Conservation (phyloP, 2,797 vertebrate species). For the Naso thynnoides region DNA sequence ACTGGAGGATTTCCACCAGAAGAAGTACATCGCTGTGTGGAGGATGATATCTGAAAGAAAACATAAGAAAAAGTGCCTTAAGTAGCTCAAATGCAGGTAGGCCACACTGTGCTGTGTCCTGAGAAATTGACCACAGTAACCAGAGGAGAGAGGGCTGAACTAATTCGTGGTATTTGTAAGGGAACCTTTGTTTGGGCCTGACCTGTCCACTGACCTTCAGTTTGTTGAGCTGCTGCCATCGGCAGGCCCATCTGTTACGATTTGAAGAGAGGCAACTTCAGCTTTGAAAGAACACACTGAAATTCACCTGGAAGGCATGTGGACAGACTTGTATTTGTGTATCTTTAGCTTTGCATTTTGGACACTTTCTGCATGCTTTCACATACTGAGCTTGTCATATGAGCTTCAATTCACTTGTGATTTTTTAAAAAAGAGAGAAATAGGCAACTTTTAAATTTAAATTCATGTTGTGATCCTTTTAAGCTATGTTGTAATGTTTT, state of each 20-base stretch:
- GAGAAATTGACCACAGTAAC: constrained; percentile 63
- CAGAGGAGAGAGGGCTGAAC: constrained; percentile 74
- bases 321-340: background rate
- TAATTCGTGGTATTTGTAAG: constrained; percentile 84
- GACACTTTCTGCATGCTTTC: no score
- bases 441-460: no score
- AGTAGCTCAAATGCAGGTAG: constrained; percentile 2
- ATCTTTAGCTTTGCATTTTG: background rate
- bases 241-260: constrained; percentile 75
- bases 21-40: background rate
- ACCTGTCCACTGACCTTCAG: constrained; percentile 85
- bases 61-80: background rate
- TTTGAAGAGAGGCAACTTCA: constrained; percentile 30
- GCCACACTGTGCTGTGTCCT: background rate
- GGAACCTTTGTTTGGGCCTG: constrained; percentile 85
- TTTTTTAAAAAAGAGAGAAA: no score
- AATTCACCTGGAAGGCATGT: background rate
- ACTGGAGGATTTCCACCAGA: background rate
- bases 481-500: background rate
- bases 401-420: no score
- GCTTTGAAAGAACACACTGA: background rate
- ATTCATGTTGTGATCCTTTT: background rate
- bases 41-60: background rate
- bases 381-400: no score
- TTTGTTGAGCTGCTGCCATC: constrained; percentile 80